A percentile compares a stretch with the other conserved stretches of the same genome.
Evolutionary conservation across 2,888 invertebrate genomes (phyloP).

Genomic region (Schrankia costaestrigalis): DNA sequence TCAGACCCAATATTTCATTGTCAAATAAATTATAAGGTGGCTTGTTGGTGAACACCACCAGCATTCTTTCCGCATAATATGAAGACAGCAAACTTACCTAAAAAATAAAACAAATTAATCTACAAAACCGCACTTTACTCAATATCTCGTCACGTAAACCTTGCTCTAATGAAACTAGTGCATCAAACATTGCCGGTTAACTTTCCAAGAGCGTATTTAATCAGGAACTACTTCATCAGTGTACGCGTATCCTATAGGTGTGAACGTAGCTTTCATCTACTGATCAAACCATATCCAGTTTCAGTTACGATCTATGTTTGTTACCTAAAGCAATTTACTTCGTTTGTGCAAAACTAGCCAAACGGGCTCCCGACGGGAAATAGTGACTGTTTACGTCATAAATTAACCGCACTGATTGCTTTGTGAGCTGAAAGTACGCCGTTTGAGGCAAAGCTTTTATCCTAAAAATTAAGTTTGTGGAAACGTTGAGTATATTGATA

Average conservation of each 20-base stretch:
- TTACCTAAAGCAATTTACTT: slow-evolving; percentile 38
- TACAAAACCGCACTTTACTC: no score
- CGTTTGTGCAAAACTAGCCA: slow-evolving; percentile 37
- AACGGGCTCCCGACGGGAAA: slow-evolving; percentile 24
- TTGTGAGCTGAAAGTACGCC: slow-evolving; percentile 30
- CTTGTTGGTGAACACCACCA: no score
- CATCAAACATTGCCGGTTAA: no score
- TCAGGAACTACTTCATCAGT: slow-evolving; percentile 20
- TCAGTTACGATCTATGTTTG: slow-evolving; percentile 14
- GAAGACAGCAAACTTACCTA: no score
- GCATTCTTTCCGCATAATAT: no score
- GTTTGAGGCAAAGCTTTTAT: slow-evolving; percentile 28
- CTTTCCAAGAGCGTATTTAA: neutral
- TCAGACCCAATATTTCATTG: no score
- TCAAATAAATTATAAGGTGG: no score
- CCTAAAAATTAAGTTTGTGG: slow-evolving; percentile 2
- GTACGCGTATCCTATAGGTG: slow-evolving; percentile 19
- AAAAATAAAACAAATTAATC: no score
- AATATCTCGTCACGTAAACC: no score
- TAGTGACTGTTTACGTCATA: slow-evolving; percentile 44
- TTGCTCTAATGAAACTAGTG: no score
- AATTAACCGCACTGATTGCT: slow-evolving; percentile 44
- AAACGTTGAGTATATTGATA: neutral
- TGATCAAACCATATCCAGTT: no score
- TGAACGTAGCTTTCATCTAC: slow-evolving; percentile 19